A percentile compares a stretch with the other conserved stretches of the same genome.
Conservation (phyloP, 2,888 invertebrate genomes). For the Hyposoter dolosus region DNA sequence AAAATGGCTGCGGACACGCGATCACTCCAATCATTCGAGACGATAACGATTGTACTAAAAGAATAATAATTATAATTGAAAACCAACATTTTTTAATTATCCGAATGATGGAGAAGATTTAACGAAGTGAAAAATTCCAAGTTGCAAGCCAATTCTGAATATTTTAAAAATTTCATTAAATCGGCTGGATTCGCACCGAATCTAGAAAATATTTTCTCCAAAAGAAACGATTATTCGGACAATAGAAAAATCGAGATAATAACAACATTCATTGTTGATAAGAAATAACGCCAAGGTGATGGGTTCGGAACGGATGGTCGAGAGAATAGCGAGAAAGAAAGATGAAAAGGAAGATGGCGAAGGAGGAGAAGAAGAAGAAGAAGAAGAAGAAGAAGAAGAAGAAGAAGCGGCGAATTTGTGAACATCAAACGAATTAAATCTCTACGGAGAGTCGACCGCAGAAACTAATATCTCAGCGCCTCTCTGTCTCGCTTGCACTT, state of each 20-base stretch:
- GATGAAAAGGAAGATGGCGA: slow-evolving; percentile 64
- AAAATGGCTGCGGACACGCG: slow-evolving; percentile 75
- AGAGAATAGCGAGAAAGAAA: slow-evolving; percentile 67
- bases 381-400: slow-evolving; percentile 65
- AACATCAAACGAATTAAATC: slow-evolving; percentile 85
- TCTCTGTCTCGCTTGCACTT: slow-evolving; percentile 66
- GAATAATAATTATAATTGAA: slow-evolving; percentile 3
- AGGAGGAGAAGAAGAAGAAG: slow-evolving; percentile 71
- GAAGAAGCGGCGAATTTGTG: slow-evolving; percentile 83
- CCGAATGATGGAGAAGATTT: neutral
- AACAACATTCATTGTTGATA: slow-evolving; percentile 43
- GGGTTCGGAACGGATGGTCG: slow-evolving; percentile 56
- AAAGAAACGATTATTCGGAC: neutral
- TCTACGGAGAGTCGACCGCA: slow-evolving; percentile 84
- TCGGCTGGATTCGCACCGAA: neutral
- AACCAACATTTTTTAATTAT: neutral
- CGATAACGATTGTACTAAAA: slow-evolving; percentile 62
- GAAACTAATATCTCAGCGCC: slow-evolving; percentile 81
- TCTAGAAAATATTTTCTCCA: neutral
- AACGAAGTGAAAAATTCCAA: too few species aligned
- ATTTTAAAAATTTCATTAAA: neutral
- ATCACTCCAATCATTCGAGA: slow-evolving; percentile 64
- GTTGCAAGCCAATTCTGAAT: neutral
- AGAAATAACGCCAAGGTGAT: slow-evolving; percentile 59
- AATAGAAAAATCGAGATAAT: slow-evolving; percentile 17